phyloP scores from a whole-genome alignment of 2,113 vertebrate species.

The Microtus montanus region DNA sequence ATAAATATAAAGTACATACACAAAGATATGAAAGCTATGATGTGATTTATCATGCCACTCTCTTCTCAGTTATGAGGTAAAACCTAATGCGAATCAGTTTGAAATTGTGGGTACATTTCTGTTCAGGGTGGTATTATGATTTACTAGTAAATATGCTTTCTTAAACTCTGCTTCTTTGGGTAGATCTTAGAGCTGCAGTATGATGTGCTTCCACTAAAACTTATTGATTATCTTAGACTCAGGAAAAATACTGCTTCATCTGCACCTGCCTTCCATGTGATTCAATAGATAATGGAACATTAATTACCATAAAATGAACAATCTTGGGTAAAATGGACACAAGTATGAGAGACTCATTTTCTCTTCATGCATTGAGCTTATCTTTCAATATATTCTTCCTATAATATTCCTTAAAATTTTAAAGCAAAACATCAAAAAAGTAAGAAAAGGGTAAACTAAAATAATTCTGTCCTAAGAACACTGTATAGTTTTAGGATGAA shows the following conservation, averaged over 20 bases:
- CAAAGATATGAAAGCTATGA: not conserved
- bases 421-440: not conserved
- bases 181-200: not conserved
- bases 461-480: not conserved
- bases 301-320: not conserved
- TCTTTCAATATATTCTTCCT: not conserved
- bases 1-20: not conserved
- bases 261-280: not conserved
- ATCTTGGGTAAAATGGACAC: constrained; percentile 10
- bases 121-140: not conserved
- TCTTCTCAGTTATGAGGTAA: not conserved
- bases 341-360: not conserved
- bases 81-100: not conserved
- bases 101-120: not conserved
- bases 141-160: not conserved
- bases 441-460: not conserved
- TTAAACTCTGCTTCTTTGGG: not conserved
- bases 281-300: constrained; percentile 30
- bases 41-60: not conserved
- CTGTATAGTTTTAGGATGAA: not conserved
- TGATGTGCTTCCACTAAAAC: not conserved
- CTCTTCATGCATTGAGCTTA: not conserved
- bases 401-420: not conserved
- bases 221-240: constrained; percentile 19
- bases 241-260: not conserved